Base-by-base conservation (phyloP, 1,140 invertebrate species). In the Calliphora vicina region DNA sequence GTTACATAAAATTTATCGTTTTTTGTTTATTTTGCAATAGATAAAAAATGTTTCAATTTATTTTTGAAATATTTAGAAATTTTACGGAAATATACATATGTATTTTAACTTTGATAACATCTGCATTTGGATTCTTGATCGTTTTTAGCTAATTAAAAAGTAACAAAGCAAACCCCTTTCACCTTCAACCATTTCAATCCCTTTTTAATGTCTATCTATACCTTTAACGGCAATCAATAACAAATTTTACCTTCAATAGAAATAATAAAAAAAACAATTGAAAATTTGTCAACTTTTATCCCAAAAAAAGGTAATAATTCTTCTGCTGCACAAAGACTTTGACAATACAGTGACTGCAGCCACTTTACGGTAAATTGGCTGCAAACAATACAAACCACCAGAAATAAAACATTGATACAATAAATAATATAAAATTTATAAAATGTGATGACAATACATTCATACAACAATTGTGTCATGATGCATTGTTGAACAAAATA, bases 301-400 rank as follows among this genome's bases (percentile, higher is more conserved):
- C 45, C 45, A 50, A 50, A 50, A 50, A 50, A 50, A 50, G 45
- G 45, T 50, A 50, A 50, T 50, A 50, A 50, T 50, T 50, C 45
- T 50, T 50, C 13, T 4, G 17, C 15, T 50, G 17, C 17, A 50
- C 45, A 50, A 50, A 15, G 35, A 50, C 3, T 15, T 6, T 50
- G 45, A 50, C 45, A 50, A 50, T 50, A 2, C 17, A 50, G 12
- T 50, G 10, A 50, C 10, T 67, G 61, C 61, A 67, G 23, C 61
- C 61, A 67, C n/a, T 67, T 67, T 67, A 67, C 61, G n/a, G 61
- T 67, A 67, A 67, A 67, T 20, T 67, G 61, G 61, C 8, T 67
- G 61, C 61, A 20, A 67, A 50, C 45, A 50, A 50, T 50, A 50
- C 13, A 50, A 50, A 50, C 45, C 45, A n/a, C 45, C 15, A 50